Base-by-base conservation (phyloP, 2,888 invertebrate species). In the Drosophila subquinaria region DNA sequence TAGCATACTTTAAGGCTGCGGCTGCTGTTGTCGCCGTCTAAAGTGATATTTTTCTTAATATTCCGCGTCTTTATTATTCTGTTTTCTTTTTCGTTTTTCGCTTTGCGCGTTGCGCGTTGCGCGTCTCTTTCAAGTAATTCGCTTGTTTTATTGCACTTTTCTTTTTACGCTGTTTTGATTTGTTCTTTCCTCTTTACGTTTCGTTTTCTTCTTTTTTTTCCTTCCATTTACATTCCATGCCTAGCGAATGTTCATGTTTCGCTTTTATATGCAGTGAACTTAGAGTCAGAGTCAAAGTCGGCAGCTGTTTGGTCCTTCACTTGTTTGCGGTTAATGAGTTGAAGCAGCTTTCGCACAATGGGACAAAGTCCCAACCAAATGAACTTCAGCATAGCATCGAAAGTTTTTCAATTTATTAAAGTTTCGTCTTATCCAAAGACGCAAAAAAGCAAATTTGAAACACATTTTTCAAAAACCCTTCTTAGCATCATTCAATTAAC, bases 131-230 rank as follows among this genome's bases (percentile, higher is more conserved):
- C 64, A 45, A 81, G 88, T 77, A 85, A 79, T 81, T 89, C 69
- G 61, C 71, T 66, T 88, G 76, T 89, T 87, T 86, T 89, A 89
- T 89, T 88, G 89, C 88, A 89, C 65, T 84, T 68, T 82, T 88
- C 56, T 61, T 84, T 83, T 87, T 84, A 81, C 81, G 85, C 79
- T 70, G 75, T 73, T 86, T 86, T 89, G 86, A 86, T 89, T 89
- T 86, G 88, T 77, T 81, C 72, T 67, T 74, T 63, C 61, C 50
- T 52, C 23, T 23, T 23, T 23, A 23, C 72, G 61, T 53, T 71
- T 60, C 55, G 40, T 27, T 27, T 27, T 27, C 27, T 27, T 5
- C 43, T 13, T 57, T 63, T 47, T 43, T 33, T 42, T 64, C 48
- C 38, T 23, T 50, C 52, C 62, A 60, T 55, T 63, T 20, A 30